phyloP scores from a whole-genome alignment of 37 sponge, comb jelly and placozoan species.

The Spongilla lacustris region DNA sequence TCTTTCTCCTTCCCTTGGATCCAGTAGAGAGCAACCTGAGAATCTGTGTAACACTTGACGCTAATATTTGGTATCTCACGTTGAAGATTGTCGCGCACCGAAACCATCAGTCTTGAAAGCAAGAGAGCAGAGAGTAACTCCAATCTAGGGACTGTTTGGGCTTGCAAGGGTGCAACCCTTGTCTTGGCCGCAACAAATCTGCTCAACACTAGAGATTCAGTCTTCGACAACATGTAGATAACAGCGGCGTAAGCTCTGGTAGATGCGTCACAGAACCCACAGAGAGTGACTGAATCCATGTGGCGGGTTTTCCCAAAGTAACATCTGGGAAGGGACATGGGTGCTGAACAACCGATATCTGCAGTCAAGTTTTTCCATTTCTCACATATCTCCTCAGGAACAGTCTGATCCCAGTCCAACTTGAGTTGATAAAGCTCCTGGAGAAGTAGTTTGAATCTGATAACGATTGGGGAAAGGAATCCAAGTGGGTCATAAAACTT shows the following conservation, averaged over 20 bases:
- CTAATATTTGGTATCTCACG: background rate
- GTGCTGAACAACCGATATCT: background rate
- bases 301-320: background rate
- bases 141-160: constrained; percentile 53
- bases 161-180: constrained; percentile 49
- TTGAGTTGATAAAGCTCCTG: constrained; percentile 13
- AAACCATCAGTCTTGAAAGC: constrained; percentile 34
- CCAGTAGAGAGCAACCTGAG: constrained; percentile 62
- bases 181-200: constrained; percentile 51
- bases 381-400: background rate
- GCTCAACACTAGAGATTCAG: background rate
- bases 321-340: constrained; percentile 44
- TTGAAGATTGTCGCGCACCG: constrained; percentile 17
- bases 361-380: constrained; percentile 7
- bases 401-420: constrained; percentile 16
- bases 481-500: constrained; percentile 26
- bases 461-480: constrained; percentile 5
- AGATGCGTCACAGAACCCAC: constrained; percentile 67
- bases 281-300: constrained; percentile 28
- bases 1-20: constrained; percentile 30
- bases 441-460: constrained; percentile 21
- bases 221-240: constrained; percentile 37
- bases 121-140: constrained; percentile 46
- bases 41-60: constrained; percentile 53
- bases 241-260: constrained; percentile 57